Base-by-base conservation (phyloP, 2,888 invertebrate genomes). In the Adelphocoris suturalis region DNA sequence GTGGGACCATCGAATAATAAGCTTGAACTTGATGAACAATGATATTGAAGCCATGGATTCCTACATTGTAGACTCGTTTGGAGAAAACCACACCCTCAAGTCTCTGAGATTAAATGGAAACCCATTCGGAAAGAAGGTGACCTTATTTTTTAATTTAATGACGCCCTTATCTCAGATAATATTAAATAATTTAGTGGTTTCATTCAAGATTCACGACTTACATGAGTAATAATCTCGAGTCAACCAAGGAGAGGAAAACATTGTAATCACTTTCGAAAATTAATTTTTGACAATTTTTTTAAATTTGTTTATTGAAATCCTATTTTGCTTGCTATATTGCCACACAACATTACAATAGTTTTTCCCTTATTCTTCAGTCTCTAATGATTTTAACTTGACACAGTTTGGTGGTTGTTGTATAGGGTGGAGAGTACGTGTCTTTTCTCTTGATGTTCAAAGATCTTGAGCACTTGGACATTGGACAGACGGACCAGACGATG, bases 391-490 rank as follows among this genome's bases (percentile, higher is more conserved):
- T 2, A 4, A 37, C 37, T 7, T 37, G 37, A 37, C 7, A 37
- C 37, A 37, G 2, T 37, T 37, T 37, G 37, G 7, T 37, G 7
- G 3, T 52, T 52, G 52, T 13, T 61, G n/a, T n/a, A n/a, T n/a
- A 89, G 89, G 89, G 89, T 1, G 90, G 90, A 4, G 86, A 90
- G 52, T 90, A 55, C 76, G 19, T 80, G 16, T 86, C 90, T 3
- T 86, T 90, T 78, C 55, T 90, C 14, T 14, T 90, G 47, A 90
- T 90, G 75, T 90, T 86, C 78, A 90, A 90, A 78, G 55, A 90
- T 46, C 78, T 90, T 7, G 90, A 90, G 78, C 57, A 86, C 23
- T 52, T 90, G 68, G 90, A 90, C 37, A n/a, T 90, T 37, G 85
- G 76, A n/a, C 90, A 90, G 28, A 90, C 90, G 48, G 86, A 90